A percentile compares a stretch with the other conserved stretches of the same genome.
Evolutionary conservation across 1,140 invertebrate genomes (phyloP).

Genomic region (Colletes gigas): DNA sequence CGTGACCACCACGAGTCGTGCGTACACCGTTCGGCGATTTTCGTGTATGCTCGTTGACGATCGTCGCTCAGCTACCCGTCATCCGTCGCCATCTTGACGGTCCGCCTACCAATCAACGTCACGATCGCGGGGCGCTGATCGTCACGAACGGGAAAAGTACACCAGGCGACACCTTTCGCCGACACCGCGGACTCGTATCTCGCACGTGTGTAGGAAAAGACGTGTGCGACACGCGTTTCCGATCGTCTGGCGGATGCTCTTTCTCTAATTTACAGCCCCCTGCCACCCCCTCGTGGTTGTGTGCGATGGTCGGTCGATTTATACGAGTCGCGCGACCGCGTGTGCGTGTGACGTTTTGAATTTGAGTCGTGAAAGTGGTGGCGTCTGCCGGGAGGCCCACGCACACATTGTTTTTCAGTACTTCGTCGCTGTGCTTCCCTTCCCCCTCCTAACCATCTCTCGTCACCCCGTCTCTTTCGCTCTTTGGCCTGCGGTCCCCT

Average conservation of each 20-base stretch:
- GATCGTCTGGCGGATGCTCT: conserved; percentile 15
- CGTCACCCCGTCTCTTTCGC: conserved; percentile 7
- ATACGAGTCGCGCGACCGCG: conserved; percentile 25
- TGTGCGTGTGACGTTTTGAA: conserved; percentile 48
- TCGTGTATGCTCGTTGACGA: conserved; percentile 39
- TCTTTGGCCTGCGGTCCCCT: conserved; percentile 30
- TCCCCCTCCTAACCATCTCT: background rate
- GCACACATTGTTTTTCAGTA: conserved; percentile 38
- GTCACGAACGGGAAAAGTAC: conserved; percentile 34
- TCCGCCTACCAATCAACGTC: conserved; percentile 54
- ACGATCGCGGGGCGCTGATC: conserved; percentile 31
- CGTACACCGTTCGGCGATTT: conserved; percentile 28
- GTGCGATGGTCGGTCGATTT: conserved; percentile 28
- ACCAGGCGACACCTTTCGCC: conserved; percentile 59
- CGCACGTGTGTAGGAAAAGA: conserved; percentile 49
- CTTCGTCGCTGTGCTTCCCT: conserved; percentile 10
- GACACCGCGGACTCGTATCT: conserved; percentile 22
- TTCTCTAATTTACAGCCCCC: conserved; percentile 14
- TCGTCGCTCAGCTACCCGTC: conserved; percentile 38
- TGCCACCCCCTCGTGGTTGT: background rate
- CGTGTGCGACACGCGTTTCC: conserved; percentile 47
- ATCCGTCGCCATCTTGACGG: conserved; percentile 63
- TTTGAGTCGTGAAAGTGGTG: conserved; percentile 39
- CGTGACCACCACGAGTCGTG: conserved; percentile 29
- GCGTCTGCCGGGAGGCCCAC: conserved; percentile 40